phyloP scores from a whole-genome alignment of 2,888 invertebrate species.

The Pinctada fucata region DNA sequence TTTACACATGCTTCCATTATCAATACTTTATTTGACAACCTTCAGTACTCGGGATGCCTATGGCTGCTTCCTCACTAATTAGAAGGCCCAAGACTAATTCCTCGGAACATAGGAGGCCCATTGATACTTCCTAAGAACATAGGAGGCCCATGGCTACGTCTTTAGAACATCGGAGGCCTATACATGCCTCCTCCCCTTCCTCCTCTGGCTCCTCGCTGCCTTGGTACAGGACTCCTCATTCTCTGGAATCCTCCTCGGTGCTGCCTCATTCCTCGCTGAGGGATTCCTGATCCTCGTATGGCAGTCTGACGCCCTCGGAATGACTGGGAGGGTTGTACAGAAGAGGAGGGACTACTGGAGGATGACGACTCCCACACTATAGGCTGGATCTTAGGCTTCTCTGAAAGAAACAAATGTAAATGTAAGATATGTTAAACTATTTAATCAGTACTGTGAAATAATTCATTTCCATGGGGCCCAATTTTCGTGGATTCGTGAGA shows the following conservation, averaged over 20 bases:
- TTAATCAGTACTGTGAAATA: too few relatives aligned
- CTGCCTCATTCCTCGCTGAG: constrained; percentile 46
- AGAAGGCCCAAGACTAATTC: too few relatives aligned
- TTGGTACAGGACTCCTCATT: constrained; percentile 35
- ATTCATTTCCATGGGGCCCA: too few relatives aligned
- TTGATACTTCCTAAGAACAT: too few relatives aligned
- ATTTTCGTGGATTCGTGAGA: too few relatives aligned
- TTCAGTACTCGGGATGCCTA: too few relatives aligned
- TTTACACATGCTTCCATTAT: too few relatives aligned
- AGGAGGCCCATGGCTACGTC: too few relatives aligned
- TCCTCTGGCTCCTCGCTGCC: constrained; percentile 40
- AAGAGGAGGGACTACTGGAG: constrained; percentile 15
- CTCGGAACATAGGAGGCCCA: too few relatives aligned
- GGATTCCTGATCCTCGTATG: constrained; percentile 35
- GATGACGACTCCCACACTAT: constrained; percentile 61
- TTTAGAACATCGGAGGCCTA: constrained; percentile 22
- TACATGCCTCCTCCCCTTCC: constrained; percentile 43
- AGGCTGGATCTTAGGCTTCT: constrained; percentile 65
- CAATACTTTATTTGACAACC: too few relatives aligned
- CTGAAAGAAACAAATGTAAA: constrained; percentile 27
- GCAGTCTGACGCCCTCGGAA: constrained; percentile 17
- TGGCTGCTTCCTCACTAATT: too few relatives aligned
- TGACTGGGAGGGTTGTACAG: constrained; percentile 21
- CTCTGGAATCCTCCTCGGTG: constrained; percentile 37
- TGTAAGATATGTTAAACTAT: too few relatives aligned